Evolutionary conservation across 1,140 invertebrate species (phyloP), one percentile per base, ranked within the genome.

Genomic region (Diachasmimorpha longicaudata): DNA sequence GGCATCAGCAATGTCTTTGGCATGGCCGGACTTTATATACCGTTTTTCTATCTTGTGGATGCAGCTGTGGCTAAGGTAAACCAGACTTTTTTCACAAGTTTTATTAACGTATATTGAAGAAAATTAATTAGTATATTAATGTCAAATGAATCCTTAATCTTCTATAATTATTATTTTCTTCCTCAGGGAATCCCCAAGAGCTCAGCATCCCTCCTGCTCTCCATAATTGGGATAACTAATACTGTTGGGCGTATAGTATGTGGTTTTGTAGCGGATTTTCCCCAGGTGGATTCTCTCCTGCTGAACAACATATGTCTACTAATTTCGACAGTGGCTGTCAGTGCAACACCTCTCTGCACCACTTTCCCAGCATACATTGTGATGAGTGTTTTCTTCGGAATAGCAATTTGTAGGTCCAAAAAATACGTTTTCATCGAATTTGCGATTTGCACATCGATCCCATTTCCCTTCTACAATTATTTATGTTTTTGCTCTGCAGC

Each of bases 221-320:
- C 98, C 4, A 94, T 98, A 66, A 99, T 99, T 84, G 98, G 97
- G 77, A 96, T 98, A 71, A 97, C 97, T 5, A 99, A 99, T 86
- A 98, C 97, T 0, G 82, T 97, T 58, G 96, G 96, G 39, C 94
- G 96, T 89, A 93, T 98, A 39, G 90, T 93, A 21, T 97, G 95
- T 85, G 96, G 96, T 48, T 96, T 94, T 87, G 91, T 97, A 11
- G 94, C 95, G 0, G 95, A 96, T 86, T 94, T 95, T 85, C 94
- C 95, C 0, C 92, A 94, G 90, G 94, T 99, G 72, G 94, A 97
- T 87, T 96, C 97, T 0, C 89, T 99, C 19, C 89, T 97, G 69
- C 92, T 99, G 42, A 99, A 99, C 88, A 99, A 99, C 85, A 90
- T 98, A 73, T 98, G 97, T 84, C 91, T 99, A 66, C 89, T 98